Evolutionary conservation across 2,888 invertebrate species (phyloP), one percentile per base, ranked within the genome.

Genomic region (Drosophila lacicola): DNA sequence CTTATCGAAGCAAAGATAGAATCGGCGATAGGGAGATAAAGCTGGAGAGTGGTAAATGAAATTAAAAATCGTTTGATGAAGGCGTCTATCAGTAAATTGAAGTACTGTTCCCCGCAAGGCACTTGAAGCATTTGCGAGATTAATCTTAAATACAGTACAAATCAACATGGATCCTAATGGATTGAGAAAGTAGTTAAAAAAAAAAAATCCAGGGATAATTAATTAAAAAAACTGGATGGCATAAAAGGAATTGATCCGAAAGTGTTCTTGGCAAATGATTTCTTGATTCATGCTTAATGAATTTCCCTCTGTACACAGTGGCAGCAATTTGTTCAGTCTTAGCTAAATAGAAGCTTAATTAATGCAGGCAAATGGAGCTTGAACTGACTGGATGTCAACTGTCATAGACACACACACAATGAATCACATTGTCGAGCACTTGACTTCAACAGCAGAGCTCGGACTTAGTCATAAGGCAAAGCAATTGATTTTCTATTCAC

Each of bases 51-150:
- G 62, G 62, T 54, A 85, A 88, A 71, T 70, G 80, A 82, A 82
- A 82, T 88, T 82, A 82, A 85, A 80, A 88, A 82, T 79, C 88
- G 76, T 85, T 82, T 88, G 88, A 85, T 73, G 55, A 65, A 62
- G 60, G 74, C 68, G 63, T 78, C 79, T 68, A 57, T 63, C 79
- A 66, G 50, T 14, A 55, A 71, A 71, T 57, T 51, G 72, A 62
- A 74, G 50, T 50, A 55, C 4, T 53, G 36, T 41, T 36, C 10
- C 37, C 57, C 21, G 55, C 49, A 9, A 17, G 44, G 46, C 75
- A 68, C 82, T 82, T 53, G 66, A 74, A 67, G 36, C 73, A 58
- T 57, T 80, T 51, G 47, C 67, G 54, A 61, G 76, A 74, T 82
- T 82, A 82, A 88, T 84, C 82, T 72, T 64, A 78, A 88, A 65